Evolutionary conservation across 2,888 invertebrate species (phyloP), one percentile per base, ranked within the genome.

Genomic region (Charanyca ferruginea): DNA sequence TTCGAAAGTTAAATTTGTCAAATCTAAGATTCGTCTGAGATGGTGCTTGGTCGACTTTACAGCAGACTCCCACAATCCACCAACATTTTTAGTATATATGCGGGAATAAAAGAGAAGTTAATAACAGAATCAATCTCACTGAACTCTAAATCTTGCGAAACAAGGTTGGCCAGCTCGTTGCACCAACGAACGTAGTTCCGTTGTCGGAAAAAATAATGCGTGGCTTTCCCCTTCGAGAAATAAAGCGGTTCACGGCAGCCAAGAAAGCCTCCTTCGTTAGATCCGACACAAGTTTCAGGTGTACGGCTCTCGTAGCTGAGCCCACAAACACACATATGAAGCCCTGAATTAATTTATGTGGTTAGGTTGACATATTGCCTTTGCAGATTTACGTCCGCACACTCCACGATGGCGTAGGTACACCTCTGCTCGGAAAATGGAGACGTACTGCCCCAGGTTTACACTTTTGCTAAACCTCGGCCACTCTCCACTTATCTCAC

Each of bases 251-350:
- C 13, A n/a, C n/a, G n/a, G n/a, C n/a, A n/a, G n/a, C n/a, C n/a
- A n/a, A n/a, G n/a, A n/a, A n/a, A n/a, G n/a, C 68, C 16, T 67
- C 61, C 16, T 57, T 73, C 7, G 72, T 77, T 1, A 77, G 72
- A 47, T 79, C 79, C 9, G 73, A 70, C 18, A 79, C 74, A 28
- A 77, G 79, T 60, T 81, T 79, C 42, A 79, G 32, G 45, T 79
- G 77, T 6, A 77, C 67, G 16, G 74, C 70, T 48, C 58, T 68
- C n/a, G 62, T 62, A 32, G 77, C 73, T 25, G 71, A 55, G 58
- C 75, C 80, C 20, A 80, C 77, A 62, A 80, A 83, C 18, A 80
- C 61, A 42, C 71, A 74, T 3, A 81, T 52, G 47, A 73, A 80
- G 16, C 72, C n/a, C n/a, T n/a, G n/a, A n/a, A n/a, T n/a, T n/a